Conservation (phyloP, 2,888 invertebrate species). For the Monopis laevigella region DNA sequence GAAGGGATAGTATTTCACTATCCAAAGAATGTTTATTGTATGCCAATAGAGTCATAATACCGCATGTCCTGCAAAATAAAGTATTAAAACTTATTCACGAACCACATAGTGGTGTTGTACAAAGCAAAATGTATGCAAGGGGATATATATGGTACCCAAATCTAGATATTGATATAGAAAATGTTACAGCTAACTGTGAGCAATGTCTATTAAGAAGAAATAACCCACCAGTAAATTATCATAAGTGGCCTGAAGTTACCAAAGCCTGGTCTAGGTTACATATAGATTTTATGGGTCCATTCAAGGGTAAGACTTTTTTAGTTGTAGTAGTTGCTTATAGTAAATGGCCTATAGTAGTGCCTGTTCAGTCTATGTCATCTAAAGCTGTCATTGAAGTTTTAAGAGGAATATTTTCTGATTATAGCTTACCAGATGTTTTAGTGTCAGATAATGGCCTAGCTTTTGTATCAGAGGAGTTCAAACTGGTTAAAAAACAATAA, state of each 20-base stretch:
- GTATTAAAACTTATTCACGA: slow-evolving; percentile 13
- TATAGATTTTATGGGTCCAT: slow-evolving; percentile 20
- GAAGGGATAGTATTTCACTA: too few relatives aligned
- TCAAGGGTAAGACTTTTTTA: slow-evolving; percentile 17
- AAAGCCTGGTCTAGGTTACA: slow-evolving; percentile 19
- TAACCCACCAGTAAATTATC: slow-evolving; percentile 14
- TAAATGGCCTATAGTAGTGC: slow-evolving; percentile 18
- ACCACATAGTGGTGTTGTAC: slow-evolving; percentile 17
- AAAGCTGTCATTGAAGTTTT: slow-evolving; percentile 6
- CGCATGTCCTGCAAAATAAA: background rate
- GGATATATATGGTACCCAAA: slow-evolving; percentile 19
- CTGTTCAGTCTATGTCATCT: slow-evolving; percentile 1
- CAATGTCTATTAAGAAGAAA: slow-evolving; percentile 15
- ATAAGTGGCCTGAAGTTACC: slow-evolving; percentile 16
- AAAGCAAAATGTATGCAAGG: slow-evolving; percentile 20
- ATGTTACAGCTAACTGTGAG: slow-evolving; percentile 16
- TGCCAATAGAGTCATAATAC: slow-evolving; percentile 8
- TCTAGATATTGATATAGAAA: slow-evolving; percentile 19
- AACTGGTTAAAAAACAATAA: slow-evolving; percentile 4
- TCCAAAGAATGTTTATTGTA: too few relatives aligned
- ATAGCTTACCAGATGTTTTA: slow-evolving; percentile 5
- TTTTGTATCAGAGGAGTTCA: slow-evolving; percentile 12
- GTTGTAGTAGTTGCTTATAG: slow-evolving; percentile 18
- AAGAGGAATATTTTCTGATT: slow-evolving; percentile 5
- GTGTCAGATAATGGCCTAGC: slow-evolving; percentile 11